Base-by-base conservation (phyloP, 2,113 vertebrate genomes). In the Onychorhynchus coronatus region DNA sequence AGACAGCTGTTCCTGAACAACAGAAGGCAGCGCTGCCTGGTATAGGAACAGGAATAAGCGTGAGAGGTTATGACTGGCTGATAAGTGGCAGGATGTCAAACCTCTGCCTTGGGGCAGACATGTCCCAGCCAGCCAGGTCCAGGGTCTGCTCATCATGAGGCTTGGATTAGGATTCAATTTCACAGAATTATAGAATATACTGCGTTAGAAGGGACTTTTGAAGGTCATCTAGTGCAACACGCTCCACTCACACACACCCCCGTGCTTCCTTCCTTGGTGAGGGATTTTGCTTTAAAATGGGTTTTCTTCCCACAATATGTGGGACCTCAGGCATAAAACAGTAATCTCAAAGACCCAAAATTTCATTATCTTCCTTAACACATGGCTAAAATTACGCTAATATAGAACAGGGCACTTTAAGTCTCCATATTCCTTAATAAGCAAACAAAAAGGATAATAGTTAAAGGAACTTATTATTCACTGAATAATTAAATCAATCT, bases 191-290 rank as follows among this genome's bases (percentile, higher is more conserved):
- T 15, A 58, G 33, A 80, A 58, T 27, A 58, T 6, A 41, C 41
- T 80, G 25, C 4, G 9, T 47, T 65, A 16, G 42, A 82, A 72
- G 24, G 15, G 21, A 73, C 31, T 15, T 72, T 50, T 55, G 28
- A 72, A 82, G 18, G 25, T 82, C 82, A 82, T 50, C 44, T n/a
- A 75, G 49, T 80, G 31, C 35, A 63, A 23, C 41, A 59, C 21
- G 19, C 2, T 4, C 11, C 33, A 49, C 1, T 4, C 12, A 17
- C 0, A 0, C 25, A 70, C 12, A 16, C 2, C 9, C 15, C 21
- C 0, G 0, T n/a, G 4, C 17, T 78, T 90, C 19, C 28, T 31
- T 66, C 28, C 41, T 59, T 71, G 44, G 39, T 41, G 65, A 37
- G 35, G 3, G 8, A 56, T 61, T 83, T 85, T 70, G 22, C 13